Evolutionary conservation across 1,140 invertebrate species (phyloP), one percentile per base, ranked within the genome.

Genomic region (Ctenoplectra terminalis): DNA sequence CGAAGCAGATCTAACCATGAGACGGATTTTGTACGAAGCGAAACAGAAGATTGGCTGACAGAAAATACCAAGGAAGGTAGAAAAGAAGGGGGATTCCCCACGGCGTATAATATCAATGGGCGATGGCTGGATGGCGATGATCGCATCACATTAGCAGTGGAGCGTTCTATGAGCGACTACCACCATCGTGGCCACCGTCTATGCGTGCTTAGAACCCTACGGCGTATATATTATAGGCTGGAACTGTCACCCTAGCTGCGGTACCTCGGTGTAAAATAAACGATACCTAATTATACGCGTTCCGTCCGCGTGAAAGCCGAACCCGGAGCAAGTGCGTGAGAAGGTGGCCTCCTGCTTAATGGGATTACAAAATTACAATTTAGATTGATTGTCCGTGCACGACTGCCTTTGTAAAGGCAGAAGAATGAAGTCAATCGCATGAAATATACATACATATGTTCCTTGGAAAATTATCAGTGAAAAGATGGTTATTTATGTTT

Each of bases 221-320:
- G 31, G 23, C 34, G 29, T 66, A 63, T 71, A 43, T 43, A 64
- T 75, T 81, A 43, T 34, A 52, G 58, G 52, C 72, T 71, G 60
- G 66, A 81, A 72, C 56, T 56, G 80, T 86, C 84, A 79, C 85
- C 85, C 85, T 82, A 82, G 85, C 80, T 66, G 61, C 73, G 48
- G 34, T 52, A 73, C 74, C 82, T 64, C 70, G 90, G 88, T 92
- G 91, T 92, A 92, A 92, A 92, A 93, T 93, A 93, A 93, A 92
- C 90, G 92, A 90, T 88, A 89, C 85, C 92, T 93, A 93, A 93
- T 93, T 93, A 93, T 90, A 90, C 89, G 88, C 88, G 87, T 90
- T 85, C 90, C 85, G 88, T 88, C 80, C 85, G 82, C 80, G 82
- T 83, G 85, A 86, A 86, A 88, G 72, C 82, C 54, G 82, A 88